Base-by-base conservation (phyloP, 2,113 vertebrate genomes). In the Thunnus thynnus region DNA sequence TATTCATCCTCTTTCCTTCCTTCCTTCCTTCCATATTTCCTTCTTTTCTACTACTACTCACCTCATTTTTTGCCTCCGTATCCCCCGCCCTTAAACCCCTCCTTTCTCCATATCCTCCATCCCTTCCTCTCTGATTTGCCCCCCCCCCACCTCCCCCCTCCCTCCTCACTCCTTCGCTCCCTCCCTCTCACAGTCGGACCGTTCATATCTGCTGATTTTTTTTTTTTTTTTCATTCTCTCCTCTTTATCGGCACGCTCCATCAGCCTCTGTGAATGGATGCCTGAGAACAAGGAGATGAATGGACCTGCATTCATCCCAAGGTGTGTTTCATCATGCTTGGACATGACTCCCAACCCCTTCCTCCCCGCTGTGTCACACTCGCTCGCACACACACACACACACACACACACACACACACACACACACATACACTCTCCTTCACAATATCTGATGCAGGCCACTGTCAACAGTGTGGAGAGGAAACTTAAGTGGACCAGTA, bases 201-300 rank as follows among this genome's bases (percentile, higher is more conserved):
- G 2, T 50, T 78, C 51, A 48, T 83, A 66, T 82, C 58, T 70
- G 72, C 64, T 5, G 60, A 47, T 52, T 73, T 80, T 41, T 9
- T 54, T 32, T 63, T 51, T 50, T 25, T 17, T 72, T 60, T 50
- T 32, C 17, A 8, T 14, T 9, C 46, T 63, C 74, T 66, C 54
- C 36, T 68, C 65, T 76, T 87, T 90, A 90, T 90, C 89, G 22
- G 20, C 14, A 4, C 3, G 41, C 85, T 82, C 63, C 62, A 83
- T 93, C 90, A 82, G 80, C 56, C 48, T 77, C 66, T 86, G 56
- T 93, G 88, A 91, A 84, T 88, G 86, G 79, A 83, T 80, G 80
- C 62, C 79, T 11, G 69, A 66, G 91, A 79, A 85, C 71, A 70
- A 80, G 73, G 68, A 85, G 88, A 92, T 88, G 89, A 92, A 91